Base-by-base conservation (phyloP, 2,888 invertebrate genomes). In the Rotaria magnacalcarata region DNA sequence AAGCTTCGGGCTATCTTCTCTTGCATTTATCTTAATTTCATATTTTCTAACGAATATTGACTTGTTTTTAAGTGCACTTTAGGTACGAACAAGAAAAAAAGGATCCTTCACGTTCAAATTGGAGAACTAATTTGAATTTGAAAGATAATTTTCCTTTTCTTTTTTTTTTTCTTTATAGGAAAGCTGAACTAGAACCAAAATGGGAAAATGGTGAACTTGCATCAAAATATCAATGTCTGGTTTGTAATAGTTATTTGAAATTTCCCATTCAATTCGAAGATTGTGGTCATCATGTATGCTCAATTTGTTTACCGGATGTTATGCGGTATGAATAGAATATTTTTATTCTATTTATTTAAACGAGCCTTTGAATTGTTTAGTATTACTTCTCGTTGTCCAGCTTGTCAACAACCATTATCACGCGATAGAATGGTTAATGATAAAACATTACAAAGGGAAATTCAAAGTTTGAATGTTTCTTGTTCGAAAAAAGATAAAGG, bases 251-350 rank as follows among this genome's bases (percentile, higher is more conserved):
- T 84, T 89, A 89, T 50, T 88, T 90, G 11, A 87, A 89, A 52
- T 89, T 89, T 87, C 90, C 90, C 0, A 89, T 90, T 34, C 89
- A 89, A 88, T 90, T 90, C 85, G 89, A 90, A 84, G 88, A 89
- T 74, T 90, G 90, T 86, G 89, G 89, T 8, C 90, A 90, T 87
- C 87, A 89, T 84, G 89, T 89, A 85, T 90, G 90, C 85, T 89
- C 90, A 8, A 87, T 88, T 50, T 90, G 90, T 87, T 87, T 90
- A 58, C 88, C 89, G 0, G 89, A 90, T 84, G 84, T 90, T 14
- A 87, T 90, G 85, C 88, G 89, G 89, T 89, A 74, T 87, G 5
- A 27, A 47, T 4, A 85, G 87, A 75, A 85, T 87, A 67, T 85
- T 87, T 84, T 87, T 87, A n/a, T 50, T 21, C 34, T 14, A 34